Evolutionary conservation across 37 sponge, comb jelly and placozoan species (phyloP).

Genomic region (Petrosia ficiformis): DNA sequence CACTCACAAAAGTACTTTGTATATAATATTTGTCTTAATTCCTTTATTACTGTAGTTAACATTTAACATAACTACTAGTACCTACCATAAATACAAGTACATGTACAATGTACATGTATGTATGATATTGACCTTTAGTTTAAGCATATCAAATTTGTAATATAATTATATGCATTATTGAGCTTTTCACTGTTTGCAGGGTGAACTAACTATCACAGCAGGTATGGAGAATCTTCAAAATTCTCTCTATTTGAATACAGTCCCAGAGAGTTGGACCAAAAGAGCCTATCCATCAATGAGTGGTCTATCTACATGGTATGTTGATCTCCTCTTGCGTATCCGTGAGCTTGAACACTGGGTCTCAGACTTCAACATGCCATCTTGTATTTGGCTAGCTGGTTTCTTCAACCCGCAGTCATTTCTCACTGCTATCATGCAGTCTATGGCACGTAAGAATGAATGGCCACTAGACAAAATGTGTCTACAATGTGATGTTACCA

Average conservation of each 20-base stretch:
- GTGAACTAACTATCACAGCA: slow-evolving; percentile 98
- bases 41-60: background rate
- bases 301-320: slow-evolving; percentile 83
- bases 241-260: slow-evolving; percentile 89
- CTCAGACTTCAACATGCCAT: slow-evolving; percentile 94
- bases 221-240: slow-evolving; percentile 91
- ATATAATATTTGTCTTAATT: background rate
- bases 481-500: slow-evolving; percentile 96
- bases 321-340: slow-evolving; percentile 84
- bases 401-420: slow-evolving; percentile 99
- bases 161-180: too few relatives aligned
- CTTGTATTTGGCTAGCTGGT: slow-evolving; percentile 95
- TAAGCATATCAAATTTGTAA: too few relatives aligned
- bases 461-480: slow-evolving; percentile 99
- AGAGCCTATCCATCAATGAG: slow-evolving; percentile 94
- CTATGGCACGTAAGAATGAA: slow-evolving; percentile 98
- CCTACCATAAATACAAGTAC: too few relatives aligned
- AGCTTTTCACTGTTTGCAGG: slow-evolving; percentile 69
- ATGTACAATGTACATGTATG: too few relatives aligned
- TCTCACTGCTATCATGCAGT: slow-evolving; percentile 99
- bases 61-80: too few relatives aligned
- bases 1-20: background rate
- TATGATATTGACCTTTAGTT: too few relatives aligned
- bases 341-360: slow-evolving; percentile 96
- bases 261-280: slow-evolving; percentile 85